Base-by-base conservation (phyloP, 1,140 invertebrate species). In the Coptotermes formosanus region DNA sequence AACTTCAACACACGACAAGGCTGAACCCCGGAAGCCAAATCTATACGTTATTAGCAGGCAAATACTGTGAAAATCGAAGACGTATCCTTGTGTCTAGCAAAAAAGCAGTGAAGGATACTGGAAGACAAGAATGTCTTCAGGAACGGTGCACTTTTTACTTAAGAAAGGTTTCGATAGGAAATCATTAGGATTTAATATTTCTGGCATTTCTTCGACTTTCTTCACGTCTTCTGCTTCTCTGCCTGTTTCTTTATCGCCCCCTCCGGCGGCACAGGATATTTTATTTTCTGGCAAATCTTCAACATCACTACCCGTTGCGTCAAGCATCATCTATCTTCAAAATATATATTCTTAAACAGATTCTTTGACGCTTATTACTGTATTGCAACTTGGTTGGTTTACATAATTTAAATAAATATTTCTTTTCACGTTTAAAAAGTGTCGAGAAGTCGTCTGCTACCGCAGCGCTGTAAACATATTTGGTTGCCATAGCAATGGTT, bases 41-140 rank as follows among this genome's bases (percentile, higher is more conserved):
- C 4, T n/a, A n/a, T n/a, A n/a, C n/a, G n/a, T n/a, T n/a, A n/a
- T n/a, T n/a, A n/a, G n/a, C n/a, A n/a, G 38, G 4, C 38, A 38
- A 38, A 38, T 38, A 4, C 38, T 38, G 38, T 38, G 38, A 38
- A 38, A 38, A 38, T 4, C 38, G 38, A 38, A 38, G 38, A 38
- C 2, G 4, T 38, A 38, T 55, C 52, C 2, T 4, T 55, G 19
- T 55, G 19, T 21, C 52, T 21, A 19, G 52, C 52, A 55, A 43
- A 55, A 43, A 3, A 14, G 4, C 55, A 59, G 12, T 82, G 87
- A 90, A 91, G 91, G 90, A 91, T 91, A 91, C 91, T 90, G 82
- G 87, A 91, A 90, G 86, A 90, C 85, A 85, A 91, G 88, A 87
- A 91, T 88, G 86, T 91, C 87, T 30, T 86, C 38, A 38, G 89